phyloP scores from a whole-genome alignment of 2,888 invertebrate genomes.

The Chrysopilus asiliformis region DNA sequence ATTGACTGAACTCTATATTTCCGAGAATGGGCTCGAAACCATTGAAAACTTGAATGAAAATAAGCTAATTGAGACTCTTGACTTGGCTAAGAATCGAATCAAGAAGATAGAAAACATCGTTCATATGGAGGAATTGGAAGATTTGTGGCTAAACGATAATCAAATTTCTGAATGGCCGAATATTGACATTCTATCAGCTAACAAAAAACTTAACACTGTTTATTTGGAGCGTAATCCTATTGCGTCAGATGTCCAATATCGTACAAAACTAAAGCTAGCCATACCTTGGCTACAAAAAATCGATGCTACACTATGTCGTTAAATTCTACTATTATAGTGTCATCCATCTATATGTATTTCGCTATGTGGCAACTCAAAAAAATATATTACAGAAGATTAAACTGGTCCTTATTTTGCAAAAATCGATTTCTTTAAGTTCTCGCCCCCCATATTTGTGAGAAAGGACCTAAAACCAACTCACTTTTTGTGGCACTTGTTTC shows the following conservation, averaged over 20 bases:
- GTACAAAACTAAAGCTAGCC: constrained; percentile 78
- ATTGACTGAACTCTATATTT: constrained; percentile 79
- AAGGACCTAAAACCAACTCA: too few relatives aligned
- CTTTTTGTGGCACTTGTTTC: too few relatives aligned
- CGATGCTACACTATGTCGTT: constrained; percentile 77
- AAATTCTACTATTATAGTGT: too few relatives aligned
- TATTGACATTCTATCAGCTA: constrained; percentile 55
- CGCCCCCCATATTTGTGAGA: too few relatives aligned
- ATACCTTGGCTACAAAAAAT: constrained; percentile 77
- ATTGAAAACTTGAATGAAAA: constrained; percentile 68
- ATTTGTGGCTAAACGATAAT: constrained; percentile 96
- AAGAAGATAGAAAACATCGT: constrained; percentile 62
- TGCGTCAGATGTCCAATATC: constrained; percentile 68
- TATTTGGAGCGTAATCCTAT: constrained; percentile 93
- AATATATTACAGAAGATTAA: too few relatives aligned
- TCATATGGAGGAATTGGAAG: constrained; percentile 67
- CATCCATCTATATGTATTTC: too few relatives aligned
- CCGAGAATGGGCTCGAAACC: constrained; percentile 75
- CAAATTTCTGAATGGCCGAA: constrained; percentile 72
- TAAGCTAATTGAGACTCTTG: constrained; percentile 65
- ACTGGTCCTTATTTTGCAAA: too few relatives aligned
- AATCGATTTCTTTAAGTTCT: too few relatives aligned
- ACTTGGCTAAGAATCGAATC: constrained; percentile 80
- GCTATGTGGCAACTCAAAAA: too few relatives aligned
- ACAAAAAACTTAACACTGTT: constrained; percentile 62